phyloP scores from a whole-genome alignment of 2,888 invertebrate genomes.

The Drosophila sordidapex region DNA sequence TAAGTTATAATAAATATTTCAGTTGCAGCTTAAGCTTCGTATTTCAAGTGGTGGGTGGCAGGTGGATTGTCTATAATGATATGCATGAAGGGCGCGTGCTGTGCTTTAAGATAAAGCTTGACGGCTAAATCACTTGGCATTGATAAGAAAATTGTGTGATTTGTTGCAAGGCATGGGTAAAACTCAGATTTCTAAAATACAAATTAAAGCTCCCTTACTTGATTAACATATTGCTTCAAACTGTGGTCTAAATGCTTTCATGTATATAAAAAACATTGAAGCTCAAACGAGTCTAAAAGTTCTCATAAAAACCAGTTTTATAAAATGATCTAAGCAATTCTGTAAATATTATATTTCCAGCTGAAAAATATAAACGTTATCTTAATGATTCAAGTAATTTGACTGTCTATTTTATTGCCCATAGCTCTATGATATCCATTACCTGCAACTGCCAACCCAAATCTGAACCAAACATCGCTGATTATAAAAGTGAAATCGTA shows the following conservation, averaged over 20 bases:
- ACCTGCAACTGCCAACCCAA: slow-evolving; percentile 17
- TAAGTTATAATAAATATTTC: slow-evolving; percentile 80
- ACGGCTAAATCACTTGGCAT: slow-evolving; percentile 1
- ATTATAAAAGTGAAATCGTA: slow-evolving; percentile 79
- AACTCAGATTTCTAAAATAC: neutral
- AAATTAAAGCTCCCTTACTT: neutral
- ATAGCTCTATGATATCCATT: slow-evolving; percentile 32
- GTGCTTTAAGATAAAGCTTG: slow-evolving; percentile 13
- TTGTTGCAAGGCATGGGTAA: slow-evolving; percentile 10
- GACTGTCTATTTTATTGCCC: slow-evolving; percentile 3
- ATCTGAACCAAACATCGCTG: slow-evolving; percentile 29
- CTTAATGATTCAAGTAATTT: neutral
- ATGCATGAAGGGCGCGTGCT: slow-evolving; percentile 27
- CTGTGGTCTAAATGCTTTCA: neutral
- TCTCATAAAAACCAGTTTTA: neutral
- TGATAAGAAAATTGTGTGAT: slow-evolving; percentile 22
- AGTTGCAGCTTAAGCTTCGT: slow-evolving; percentile 56
- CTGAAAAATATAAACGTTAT: neutral
- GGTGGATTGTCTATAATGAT: slow-evolving; percentile 9
- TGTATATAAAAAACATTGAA: neutral
- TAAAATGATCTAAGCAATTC: neutral
- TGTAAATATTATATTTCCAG: neutral
- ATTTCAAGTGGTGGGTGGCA: slow-evolving; percentile 12
- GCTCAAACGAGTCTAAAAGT: neutral
- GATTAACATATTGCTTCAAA: neutral